Base-by-base conservation (phyloP, 2,113 vertebrate species). In the Heterotis niloticus region DNA sequence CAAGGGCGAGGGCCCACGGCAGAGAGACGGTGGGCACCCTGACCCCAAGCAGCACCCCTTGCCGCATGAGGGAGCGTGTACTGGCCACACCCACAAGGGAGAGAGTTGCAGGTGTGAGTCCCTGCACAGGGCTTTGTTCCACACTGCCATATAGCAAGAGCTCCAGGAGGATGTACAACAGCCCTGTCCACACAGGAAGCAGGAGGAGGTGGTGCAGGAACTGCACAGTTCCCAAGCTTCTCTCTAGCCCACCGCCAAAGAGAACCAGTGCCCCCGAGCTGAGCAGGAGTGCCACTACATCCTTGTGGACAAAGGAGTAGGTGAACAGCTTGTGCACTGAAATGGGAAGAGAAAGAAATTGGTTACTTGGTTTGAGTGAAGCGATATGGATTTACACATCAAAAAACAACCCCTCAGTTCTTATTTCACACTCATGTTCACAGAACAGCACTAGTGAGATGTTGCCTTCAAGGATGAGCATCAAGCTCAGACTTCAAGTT, bases 321-420 rank as follows among this genome's bases (percentile, higher is more conserved):
- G 91, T 94, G 76, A 96, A 16, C 65, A 96, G 81, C 87, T 90
- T 94, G 91, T 94, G 90, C 77, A 94, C 94, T 95, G 77, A n/a
- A 44, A 62, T 1, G 24, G 34, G 20, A 59, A 59, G 69, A 69
- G 18, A 67, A 23, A 23, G 52, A 0, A 17, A 20, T 64, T 10
- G 18, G 20, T 5, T 13, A 65, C 16, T 1, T 64, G 12, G 71
- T 13, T 62, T 2, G 59, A 62, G 13, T 62, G 13, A 11, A 62
- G 59, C 13, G 1, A 20, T 10, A 11, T 14, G 20, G 20, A 62
- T 44, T 10, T 28, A 14, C 23, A 44, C 34, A 44, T 44, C 2
- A 44, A 44, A 44, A 44, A 44, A 44, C 3, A 44, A 44, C 7
- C 34, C 34, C 34, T 44, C 34, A 2, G 34, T 7, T 44, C 34